Evolutionary conservation across 2,113 vertebrate genomes (phyloP).

Genomic region (Cottus gobio): DNA sequence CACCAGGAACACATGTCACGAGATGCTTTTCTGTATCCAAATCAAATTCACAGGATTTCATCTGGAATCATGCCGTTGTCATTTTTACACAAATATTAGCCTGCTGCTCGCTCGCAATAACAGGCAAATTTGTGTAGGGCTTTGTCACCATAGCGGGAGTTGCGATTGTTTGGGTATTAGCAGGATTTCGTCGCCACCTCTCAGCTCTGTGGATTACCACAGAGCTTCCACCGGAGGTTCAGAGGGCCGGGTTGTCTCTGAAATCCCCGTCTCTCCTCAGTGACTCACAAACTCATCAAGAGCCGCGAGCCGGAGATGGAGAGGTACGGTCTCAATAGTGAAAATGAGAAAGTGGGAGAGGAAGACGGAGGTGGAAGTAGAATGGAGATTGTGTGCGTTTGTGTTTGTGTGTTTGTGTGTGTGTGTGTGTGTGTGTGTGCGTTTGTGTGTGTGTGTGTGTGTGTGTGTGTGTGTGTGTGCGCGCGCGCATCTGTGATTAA

Average conservation of each 20-base stretch:
- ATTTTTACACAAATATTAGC: slow-evolving; percentile 38
- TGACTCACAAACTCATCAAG: slow-evolving; percentile 55
- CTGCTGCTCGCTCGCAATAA: slow-evolving; percentile 41
- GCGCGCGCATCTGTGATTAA: slow-evolving; percentile 14
- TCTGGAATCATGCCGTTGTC: slow-evolving; percentile 4
- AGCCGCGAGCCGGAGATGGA: slow-evolving; percentile 42
- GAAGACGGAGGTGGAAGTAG: slow-evolving; percentile 17
- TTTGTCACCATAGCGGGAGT: slow-evolving; percentile 58
- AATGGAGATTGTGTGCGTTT: slow-evolving; percentile 8
- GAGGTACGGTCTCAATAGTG: slow-evolving; percentile 39
- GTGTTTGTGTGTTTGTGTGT: background rate
- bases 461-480: background rate
- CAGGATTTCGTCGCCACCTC: slow-evolving; percentile 49
- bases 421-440: background rate
- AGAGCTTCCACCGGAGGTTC: slow-evolving; percentile 55
- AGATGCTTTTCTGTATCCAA: slow-evolving; percentile 16
- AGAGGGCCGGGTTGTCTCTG: slow-evolving; percentile 34
- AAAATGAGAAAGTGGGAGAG: slow-evolving; percentile 33
- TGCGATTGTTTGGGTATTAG: slow-evolving; percentile 67
- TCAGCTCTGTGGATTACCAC: slow-evolving; percentile 55
- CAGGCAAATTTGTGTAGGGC: slow-evolving; percentile 45
- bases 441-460: background rate
- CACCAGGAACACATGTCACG: background rate
- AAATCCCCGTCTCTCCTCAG: slow-evolving; percentile 64
- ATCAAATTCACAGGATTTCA: slow-evolving; percentile 37